Evolutionary conservation across 1,140 invertebrate genomes (phyloP).

Genomic region (Camponotus floridanus): DNA sequence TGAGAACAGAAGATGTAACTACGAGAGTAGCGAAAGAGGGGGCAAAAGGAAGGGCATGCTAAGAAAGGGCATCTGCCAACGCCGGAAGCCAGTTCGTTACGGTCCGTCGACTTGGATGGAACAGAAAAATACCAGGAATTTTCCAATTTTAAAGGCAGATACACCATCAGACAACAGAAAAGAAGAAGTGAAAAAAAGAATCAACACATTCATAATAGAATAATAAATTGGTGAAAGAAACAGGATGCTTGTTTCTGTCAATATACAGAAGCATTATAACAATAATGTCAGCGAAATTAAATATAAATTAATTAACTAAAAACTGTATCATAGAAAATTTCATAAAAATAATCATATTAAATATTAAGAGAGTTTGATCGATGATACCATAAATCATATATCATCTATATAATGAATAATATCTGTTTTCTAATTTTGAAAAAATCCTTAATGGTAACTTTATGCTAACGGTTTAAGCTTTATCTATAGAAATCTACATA

Average conservation of each 20-base stretch:
- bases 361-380: not conserved
- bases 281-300: not conserved
- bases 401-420: not conserved
- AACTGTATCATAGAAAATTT: not conserved
- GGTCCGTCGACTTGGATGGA: conserved; percentile 63
- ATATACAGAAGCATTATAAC: not conserved
- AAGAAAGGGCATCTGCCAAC: conserved; percentile 57
- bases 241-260: not conserved
- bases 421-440: not conserved
- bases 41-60: conserved; percentile 38
- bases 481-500: conserved; percentile 9
- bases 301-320: not conserved
- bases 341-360: not conserved
- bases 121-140: conserved; percentile 66
- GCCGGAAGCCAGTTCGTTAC: conserved; percentile 68
- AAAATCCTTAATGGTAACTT: conserved; percentile 25
- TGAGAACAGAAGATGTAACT: conserved; percentile 69
- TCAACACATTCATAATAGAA: conserved; percentile 41
- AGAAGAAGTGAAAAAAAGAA: not conserved
- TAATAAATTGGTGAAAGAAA: conserved; percentile 65
- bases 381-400: too few relatives aligned
- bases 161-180: conserved; percentile 49
- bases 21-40: conserved; percentile 24
- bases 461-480: not conserved
- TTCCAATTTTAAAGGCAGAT: conserved; percentile 77